Evolutionary conservation across 1,140 invertebrate genomes (phyloP).

Genomic region (Drosophila obscura): DNA sequence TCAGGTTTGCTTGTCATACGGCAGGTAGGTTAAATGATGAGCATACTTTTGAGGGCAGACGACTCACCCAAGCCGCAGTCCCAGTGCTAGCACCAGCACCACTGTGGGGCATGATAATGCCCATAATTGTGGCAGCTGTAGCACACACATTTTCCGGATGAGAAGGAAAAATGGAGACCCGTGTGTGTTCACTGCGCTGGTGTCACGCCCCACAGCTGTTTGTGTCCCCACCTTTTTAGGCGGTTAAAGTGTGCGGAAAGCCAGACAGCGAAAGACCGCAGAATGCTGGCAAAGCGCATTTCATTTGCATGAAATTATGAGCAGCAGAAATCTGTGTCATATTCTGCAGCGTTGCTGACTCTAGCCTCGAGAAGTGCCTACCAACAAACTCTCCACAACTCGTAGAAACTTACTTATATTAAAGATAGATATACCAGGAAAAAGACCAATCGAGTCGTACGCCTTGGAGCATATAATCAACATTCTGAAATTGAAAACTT

Average conservation of each 20-base stretch:
- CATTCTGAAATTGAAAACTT: constrained; percentile 61
- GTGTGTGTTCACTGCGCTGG: constrained; percentile 12
- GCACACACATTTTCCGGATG: constrained; percentile 46
- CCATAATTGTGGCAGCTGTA: constrained; percentile 61
- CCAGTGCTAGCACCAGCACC: not conserved
- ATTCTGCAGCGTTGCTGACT: constrained; percentile 14
- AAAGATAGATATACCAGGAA: constrained; percentile 48
- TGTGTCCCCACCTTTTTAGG: constrained; percentile 4
- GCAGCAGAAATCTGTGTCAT: constrained; percentile 3
- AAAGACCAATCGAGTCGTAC: constrained; percentile 55
- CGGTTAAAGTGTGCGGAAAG: constrained; percentile 21
- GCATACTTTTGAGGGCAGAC: constrained; percentile 63
- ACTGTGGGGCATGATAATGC: constrained; percentile 46
- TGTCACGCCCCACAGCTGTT: constrained; percentile 16
- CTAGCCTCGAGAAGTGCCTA: constrained; percentile 10
- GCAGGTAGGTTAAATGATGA: constrained; percentile 62
- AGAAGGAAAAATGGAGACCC: constrained; percentile 9
- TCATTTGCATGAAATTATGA: constrained; percentile 67
- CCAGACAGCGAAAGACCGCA: constrained; percentile 26
- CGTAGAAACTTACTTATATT: constrained; percentile 28
- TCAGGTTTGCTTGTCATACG: constrained; percentile 31
- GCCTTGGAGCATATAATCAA: constrained; percentile 63
- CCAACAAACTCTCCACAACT: constrained; percentile 12
- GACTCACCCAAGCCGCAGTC: not conserved
- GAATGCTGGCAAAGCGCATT: constrained; percentile 47